phyloP scores from a whole-genome alignment of 1,140 invertebrate genomes.

The Drosophila burlai region DNA sequence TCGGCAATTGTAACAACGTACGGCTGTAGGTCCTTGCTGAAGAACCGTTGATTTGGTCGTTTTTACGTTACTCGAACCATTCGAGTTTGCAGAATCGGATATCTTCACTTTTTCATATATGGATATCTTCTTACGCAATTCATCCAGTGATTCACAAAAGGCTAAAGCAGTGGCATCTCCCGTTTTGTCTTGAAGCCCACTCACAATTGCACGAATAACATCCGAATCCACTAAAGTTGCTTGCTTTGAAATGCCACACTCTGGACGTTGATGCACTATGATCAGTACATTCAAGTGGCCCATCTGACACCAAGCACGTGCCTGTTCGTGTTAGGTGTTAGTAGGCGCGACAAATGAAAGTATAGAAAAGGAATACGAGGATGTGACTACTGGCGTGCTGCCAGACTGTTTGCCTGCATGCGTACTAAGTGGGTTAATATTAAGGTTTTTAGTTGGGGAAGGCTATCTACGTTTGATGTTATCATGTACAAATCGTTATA shows the following conservation, averaged over 20 bases:
- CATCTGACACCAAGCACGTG: too few species aligned
- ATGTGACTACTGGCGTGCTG: too few species aligned
- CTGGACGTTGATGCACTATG: too few species aligned
- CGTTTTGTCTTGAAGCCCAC: neutral
- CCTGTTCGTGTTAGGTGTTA: too few species aligned
- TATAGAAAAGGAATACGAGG: too few species aligned
- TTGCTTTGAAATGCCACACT: neutral
- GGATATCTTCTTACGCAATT: neutral
- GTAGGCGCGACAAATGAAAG: too few species aligned
- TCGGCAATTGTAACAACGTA: neutral
- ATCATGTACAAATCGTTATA: too few species aligned
- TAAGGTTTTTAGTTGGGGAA: too few species aligned
- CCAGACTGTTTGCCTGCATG: too few species aligned
- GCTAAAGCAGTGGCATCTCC: neutral
- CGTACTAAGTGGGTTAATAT: too few species aligned
- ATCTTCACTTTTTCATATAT: neutral
- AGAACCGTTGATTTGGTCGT: neutral
- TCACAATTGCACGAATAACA: neutral
- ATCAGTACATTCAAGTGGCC: too few species aligned
- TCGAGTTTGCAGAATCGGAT: neutral
- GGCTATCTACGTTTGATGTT: too few species aligned
- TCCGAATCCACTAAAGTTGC: neutral
- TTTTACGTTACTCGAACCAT: neutral
- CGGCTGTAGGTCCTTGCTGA: neutral
- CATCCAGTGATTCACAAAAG: neutral